Evolutionary conservation across 2,113 vertebrate genomes (phyloP), one percentile per base, ranked within the genome.

Genomic region (Holacanthus passer): DNA sequence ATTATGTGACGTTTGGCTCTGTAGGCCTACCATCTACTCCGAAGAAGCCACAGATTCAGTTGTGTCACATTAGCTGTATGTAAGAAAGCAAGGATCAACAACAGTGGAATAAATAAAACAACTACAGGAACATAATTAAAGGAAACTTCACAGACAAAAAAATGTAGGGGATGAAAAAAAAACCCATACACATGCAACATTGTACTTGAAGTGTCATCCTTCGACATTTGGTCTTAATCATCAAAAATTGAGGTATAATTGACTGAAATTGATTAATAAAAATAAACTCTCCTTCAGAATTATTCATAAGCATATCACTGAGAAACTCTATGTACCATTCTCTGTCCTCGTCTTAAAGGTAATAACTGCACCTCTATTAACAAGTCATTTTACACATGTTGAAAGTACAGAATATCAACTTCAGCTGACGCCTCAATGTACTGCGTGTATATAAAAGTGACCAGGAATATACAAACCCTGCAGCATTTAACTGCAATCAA

Each of bases 181-280:
- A 43, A 35, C 3, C 20, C 1, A 56, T 32, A 74, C 20, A 78
- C 48, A 80, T 3, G 10, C 31, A 52, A 67, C 31, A 62, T 53
- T 82, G 39, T 48, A 71, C 50, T 64, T 37, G 41, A 74, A 80
- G 67, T 31, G 72, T 79, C 37, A 67, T 41, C 10, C 29, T 91
- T 87, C 71, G 87, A 85, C 66, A 90, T 90, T 93, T 94, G 93
- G 91, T 94, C 90, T 81, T 45, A 43, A 72, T 81, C 12, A 83
- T 73, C 24, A 88, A 80, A 77, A 79, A 81, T 3, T 81, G 80
- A 89, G 79, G 72, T 78, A 79, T 69, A 74, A 73, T 1, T 50
- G 20, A 71, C 47, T 77, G 45, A 81, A 83, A 73, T 11, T 47
- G 20, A 70, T 75, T 37, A 41, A 41, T 50, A 43, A 52, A 82